Evolutionary conservation across 1,140 invertebrate species (phyloP).

Genomic region (Bombus picipes): DNA sequence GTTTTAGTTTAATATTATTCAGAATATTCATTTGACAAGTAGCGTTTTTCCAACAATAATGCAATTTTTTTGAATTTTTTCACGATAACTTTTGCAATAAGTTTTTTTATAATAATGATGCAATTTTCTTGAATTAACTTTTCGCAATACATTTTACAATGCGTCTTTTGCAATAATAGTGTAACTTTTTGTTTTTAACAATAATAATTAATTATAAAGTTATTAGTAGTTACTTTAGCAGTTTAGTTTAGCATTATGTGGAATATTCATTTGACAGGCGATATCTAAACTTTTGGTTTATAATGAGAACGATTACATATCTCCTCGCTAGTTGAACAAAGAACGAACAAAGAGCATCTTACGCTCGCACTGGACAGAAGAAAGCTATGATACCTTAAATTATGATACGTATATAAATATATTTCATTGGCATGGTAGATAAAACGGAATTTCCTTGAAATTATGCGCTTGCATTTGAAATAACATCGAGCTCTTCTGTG

Average conservation of each 20-base stretch:
- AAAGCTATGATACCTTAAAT: background rate
- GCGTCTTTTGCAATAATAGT: too few relatives aligned
- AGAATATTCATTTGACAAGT: background rate
- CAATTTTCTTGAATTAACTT: too few relatives aligned
- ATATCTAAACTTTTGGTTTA: background rate
- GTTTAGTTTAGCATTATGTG: too few relatives aligned
- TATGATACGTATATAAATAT: constrained; percentile 8
- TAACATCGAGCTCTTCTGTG: too few relatives aligned
- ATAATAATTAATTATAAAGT: too few relatives aligned
- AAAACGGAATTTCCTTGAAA: background rate
- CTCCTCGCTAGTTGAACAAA: background rate
- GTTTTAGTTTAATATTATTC: background rate
- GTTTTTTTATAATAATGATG: background rate
- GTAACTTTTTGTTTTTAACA: too few relatives aligned
- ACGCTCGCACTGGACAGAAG: background rate
- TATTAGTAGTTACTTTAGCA: too few relatives aligned
- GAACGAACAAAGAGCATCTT: background rate
- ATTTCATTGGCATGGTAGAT: constrained; percentile 4
- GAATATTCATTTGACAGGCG: background rate
- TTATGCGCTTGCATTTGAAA: background rate
- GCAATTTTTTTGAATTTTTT: background rate
- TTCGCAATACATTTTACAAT: too few relatives aligned
- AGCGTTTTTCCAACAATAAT: background rate
- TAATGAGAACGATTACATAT: constrained; percentile 1
- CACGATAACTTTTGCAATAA: background rate